Evolutionary conservation across 2,888 invertebrate genomes (phyloP).

Genomic region (Eugnorisma glareosa): DNA sequence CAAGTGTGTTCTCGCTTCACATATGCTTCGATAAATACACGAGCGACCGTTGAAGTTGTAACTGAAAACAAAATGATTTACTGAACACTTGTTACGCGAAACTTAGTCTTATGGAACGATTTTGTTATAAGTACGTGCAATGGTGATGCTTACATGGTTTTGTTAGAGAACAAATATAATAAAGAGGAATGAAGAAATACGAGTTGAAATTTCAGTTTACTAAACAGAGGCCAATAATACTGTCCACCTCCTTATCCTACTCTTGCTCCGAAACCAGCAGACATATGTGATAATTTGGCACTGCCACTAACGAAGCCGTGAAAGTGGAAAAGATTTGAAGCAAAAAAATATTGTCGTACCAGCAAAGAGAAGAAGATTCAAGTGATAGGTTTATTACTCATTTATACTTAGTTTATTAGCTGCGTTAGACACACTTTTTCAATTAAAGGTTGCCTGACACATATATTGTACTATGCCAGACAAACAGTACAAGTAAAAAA

Average conservation of each 20-base stretch:
- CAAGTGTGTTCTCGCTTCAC: conserved; percentile 91
- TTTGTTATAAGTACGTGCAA: conserved; percentile 21
- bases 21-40: conserved; percentile 92
- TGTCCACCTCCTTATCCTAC: no score
- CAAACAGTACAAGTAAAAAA: no score
- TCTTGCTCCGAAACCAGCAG: background rate
- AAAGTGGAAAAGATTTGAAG: no score
- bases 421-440: no score
- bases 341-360: background rate
- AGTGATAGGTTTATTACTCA: background rate
- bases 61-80: conserved; percentile 83
- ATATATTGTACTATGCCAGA: background rate
- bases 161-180: background rate
- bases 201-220: no score
- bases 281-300: background rate
- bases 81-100: conserved; percentile 62
- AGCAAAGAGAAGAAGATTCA: background rate
- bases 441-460: background rate
- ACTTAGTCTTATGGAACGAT: conserved; percentile 49
- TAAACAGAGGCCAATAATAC: background rate
- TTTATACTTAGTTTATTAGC: background rate
- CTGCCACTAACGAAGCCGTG: background rate
- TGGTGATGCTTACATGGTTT: conserved; percentile 23
- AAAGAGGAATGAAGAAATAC: background rate
- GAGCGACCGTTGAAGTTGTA: conserved; percentile 91